phyloP scores from a whole-genome alignment of 2,888 invertebrate species.

The Lycophotia porphyrea region DNA sequence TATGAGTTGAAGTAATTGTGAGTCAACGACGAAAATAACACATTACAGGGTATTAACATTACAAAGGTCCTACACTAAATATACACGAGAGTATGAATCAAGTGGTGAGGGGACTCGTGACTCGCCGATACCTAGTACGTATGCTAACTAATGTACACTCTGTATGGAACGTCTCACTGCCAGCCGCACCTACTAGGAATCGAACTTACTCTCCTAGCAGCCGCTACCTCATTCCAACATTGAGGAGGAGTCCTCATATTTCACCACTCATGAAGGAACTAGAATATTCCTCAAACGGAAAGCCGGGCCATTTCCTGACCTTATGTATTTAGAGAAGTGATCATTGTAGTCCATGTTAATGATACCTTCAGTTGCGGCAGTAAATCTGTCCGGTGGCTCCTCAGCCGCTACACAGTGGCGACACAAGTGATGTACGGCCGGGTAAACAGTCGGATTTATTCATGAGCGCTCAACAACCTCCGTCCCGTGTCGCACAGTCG shows the following conservation, averaged over 20 bases:
- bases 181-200: neutral
- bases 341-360: slow-evolving; percentile 10
- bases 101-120: neutral
- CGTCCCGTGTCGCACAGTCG: neutral
- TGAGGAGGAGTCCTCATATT: neutral
- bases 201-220: neutral
- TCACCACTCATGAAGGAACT: neutral
- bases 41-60: neutral
- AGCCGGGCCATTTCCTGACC: neutral
- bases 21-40: slow-evolving; percentile 16
- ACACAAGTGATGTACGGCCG: slow-evolving; percentile 44
- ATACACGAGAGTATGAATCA: neutral
- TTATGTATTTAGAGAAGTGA: neutral
- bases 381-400: slow-evolving; percentile 27
- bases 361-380: slow-evolving; percentile 3
- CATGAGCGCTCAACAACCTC: slow-evolving; percentile 34
- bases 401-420: neutral
- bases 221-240: no score
- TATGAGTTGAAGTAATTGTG: slow-evolving; percentile 12
- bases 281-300: neutral
- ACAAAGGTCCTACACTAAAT: neutral
- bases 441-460: slow-evolving; percentile 42
- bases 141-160: no score
- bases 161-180: neutral
- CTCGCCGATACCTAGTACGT: neutral